Percentiles rank a stretch among this genome's conserved stretches.
Conservation (phyloP, 2,797 vertebrate species). For the Leuciscus waleckii region DNA sequence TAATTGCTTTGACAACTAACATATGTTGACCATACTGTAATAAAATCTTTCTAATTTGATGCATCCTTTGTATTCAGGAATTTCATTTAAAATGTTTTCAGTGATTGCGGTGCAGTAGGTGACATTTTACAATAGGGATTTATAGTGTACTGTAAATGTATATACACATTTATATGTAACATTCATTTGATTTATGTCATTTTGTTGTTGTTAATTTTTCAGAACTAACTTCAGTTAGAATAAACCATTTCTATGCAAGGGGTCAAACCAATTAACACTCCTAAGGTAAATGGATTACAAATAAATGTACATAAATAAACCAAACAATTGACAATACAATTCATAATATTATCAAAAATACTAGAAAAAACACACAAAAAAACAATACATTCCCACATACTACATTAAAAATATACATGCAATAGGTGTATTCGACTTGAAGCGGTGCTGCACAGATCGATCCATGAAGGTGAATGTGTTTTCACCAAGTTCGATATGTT, state of each 20-base stretch:
- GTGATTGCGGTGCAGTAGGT: neutral
- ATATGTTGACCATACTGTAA: conserved; percentile 1
- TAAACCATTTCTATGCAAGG: neutral
- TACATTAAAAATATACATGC: neutral
- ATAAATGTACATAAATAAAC: neutral
- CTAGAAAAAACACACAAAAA: neutral
- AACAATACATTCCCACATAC: neutral
- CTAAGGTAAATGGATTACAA: neutral
- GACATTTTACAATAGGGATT: neutral
- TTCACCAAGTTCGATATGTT: neutral
- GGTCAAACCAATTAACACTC: neutral
- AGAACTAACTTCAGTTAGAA: too few relatives aligned
- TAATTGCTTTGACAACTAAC: neutral
- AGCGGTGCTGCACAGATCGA: neutral
- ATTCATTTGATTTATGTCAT: too few relatives aligned
- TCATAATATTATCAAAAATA: neutral
- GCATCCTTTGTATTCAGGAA: neutral
- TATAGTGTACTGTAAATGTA: neutral
- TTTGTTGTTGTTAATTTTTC: too few relatives aligned
- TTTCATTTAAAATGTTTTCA: neutral
- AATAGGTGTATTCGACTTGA: neutral
- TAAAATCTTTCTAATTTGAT: neutral
- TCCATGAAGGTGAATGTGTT: too few relatives aligned
- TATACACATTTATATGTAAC: too few relatives aligned
- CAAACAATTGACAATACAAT: neutral